A percentile compares a stretch with the other conserved stretches of the same genome.
phyloP scores from a whole-genome alignment of 2,113 vertebrate species.

The Chamaetylas fuelleborni region DNA sequence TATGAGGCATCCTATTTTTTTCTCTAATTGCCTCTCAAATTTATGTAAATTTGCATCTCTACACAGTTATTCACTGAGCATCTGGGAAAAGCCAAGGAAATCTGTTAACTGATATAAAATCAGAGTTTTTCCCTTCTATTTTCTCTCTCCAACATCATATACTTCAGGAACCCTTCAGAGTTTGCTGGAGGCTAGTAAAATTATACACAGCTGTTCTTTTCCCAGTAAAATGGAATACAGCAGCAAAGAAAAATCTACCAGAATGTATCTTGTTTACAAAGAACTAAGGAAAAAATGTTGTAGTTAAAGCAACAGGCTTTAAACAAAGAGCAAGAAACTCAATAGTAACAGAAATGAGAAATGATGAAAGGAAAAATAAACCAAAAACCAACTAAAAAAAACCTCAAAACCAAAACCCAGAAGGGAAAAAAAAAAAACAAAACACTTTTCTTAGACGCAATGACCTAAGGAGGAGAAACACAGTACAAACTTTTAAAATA shows the following conservation, averaged over 20 bases:
- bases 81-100: constrained; percentile 21
- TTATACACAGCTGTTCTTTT: not conserved
- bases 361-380: not conserved
- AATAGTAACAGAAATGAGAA: not conserved
- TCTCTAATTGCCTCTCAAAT: constrained; percentile 17
- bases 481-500: constrained; percentile 42
- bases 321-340: constrained; percentile 13
- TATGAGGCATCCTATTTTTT: not conserved
- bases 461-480: not conserved
- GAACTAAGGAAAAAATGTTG: not conserved
- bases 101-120: constrained; percentile 31
- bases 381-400: rapidly evolving
- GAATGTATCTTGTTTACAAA: not conserved
- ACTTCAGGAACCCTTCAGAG: not conserved
- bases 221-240: not conserved
- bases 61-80: constrained; percentile 1
- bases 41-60: not conserved
- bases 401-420: rapidly evolving
- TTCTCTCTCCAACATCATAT: not conserved
- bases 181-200: constrained; percentile 27
- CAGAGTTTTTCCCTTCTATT: not conserved
- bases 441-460: not conserved
- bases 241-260: not conserved
- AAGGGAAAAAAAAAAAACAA: not conserved
- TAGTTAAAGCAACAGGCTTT: not conserved